phyloP scores from a whole-genome alignment of 2,797 vertebrate genomes.

The Glossophaga mutica region DNA sequence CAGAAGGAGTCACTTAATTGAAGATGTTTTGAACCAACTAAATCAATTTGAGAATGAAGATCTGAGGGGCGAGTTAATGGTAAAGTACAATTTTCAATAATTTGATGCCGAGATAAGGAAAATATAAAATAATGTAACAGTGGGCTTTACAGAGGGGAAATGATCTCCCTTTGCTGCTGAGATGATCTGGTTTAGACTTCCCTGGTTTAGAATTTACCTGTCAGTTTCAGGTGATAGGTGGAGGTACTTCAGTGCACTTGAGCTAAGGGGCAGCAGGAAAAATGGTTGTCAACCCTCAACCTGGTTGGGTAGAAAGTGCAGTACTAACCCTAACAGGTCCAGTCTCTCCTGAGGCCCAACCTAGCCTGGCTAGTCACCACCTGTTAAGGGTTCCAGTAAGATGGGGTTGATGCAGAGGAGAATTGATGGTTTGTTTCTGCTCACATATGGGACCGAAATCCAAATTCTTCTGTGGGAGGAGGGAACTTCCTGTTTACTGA shows the following conservation, averaged over 20 bases:
- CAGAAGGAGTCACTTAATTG: slow-evolving; percentile 67
- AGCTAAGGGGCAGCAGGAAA: not conserved
- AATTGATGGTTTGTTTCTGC: not conserved
- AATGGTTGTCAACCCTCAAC: not conserved
- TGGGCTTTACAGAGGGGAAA: not conserved
- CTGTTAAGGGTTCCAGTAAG: not conserved
- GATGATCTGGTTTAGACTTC: not conserved
- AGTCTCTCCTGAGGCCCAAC: not conserved
- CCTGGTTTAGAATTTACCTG: not conserved
- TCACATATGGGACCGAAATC: not conserved
- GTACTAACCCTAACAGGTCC: not conserved
- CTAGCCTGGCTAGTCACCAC: not conserved
- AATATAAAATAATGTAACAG: not conserved
- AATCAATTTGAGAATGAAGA: slow-evolving; percentile 57
- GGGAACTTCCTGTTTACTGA: not conserved
- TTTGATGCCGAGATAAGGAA: slow-evolving; percentile 9
- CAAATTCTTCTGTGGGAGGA: not conserved
- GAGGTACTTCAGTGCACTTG: not conserved
- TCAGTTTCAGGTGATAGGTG: not conserved
- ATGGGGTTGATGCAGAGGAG: not conserved
- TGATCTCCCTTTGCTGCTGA: not conserved
- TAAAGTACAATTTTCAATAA: slow-evolving; percentile 55
- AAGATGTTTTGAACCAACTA: slow-evolving; percentile 72
- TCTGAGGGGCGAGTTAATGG: slow-evolving; percentile 69
- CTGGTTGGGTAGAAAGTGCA: not conserved